Percentiles rank a stretch among this genome's conserved stretches.
Conservation (phyloP, 2,797 vertebrate genomes). For the Coluber constrictor region DNA sequence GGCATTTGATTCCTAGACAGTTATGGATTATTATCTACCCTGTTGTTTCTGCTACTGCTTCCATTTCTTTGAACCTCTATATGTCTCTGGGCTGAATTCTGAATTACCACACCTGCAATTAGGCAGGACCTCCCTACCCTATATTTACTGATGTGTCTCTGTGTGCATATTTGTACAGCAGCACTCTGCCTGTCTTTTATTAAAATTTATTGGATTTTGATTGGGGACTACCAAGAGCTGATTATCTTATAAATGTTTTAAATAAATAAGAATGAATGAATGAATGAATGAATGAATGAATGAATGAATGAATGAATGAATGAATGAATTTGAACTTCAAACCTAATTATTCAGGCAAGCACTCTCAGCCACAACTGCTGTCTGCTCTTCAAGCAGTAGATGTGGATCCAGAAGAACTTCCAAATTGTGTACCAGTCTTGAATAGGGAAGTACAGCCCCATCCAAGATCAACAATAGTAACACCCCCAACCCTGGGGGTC, state of each 20-base stretch:
- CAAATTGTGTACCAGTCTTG: not conserved
- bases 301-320: not conserved
- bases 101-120: not conserved
- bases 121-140: not conserved
- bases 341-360: not conserved
- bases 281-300: not conserved
- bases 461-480: not conserved
- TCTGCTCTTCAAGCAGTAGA: not conserved
- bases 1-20: not conserved
- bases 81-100: not conserved
- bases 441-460: not conserved
- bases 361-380: not conserved
- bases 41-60: not conserved
- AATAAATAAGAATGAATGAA: not conserved
- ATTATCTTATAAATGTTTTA: not conserved
- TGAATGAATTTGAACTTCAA: not conserved
- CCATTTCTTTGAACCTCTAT: not conserved
- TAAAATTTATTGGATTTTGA: not conserved
- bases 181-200: not conserved
- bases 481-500: not conserved
- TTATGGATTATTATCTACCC: not conserved
- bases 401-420: not conserved
- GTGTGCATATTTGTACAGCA: not conserved
- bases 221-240: not conserved
- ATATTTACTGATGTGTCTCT: not conserved